Base-by-base conservation (phyloP, 1,140 invertebrate species). In the Drosophila ficusphila region DNA sequence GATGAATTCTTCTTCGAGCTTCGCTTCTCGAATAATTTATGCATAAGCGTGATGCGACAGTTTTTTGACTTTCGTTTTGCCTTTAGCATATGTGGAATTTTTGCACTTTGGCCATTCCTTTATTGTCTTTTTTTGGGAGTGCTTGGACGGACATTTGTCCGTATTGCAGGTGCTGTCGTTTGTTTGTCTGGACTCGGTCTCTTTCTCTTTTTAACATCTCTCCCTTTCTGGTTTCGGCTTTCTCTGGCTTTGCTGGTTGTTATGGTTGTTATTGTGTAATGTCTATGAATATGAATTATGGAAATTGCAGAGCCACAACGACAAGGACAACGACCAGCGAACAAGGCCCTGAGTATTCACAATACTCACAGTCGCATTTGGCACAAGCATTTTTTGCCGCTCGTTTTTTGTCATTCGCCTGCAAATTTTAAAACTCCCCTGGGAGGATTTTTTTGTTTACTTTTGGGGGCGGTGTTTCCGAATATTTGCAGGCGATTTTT, bases 251-350 rank as follows among this genome's bases (percentile, higher is more conserved):
- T 51, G 36, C 27, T 48, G 62, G 61, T 6, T 44, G 41, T 44
- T 61, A 62, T 48, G 62, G 61, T 6, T 44, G 41, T 44, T 61
- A 62, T 65, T 58, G 68, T 76, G 72, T 60, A 52, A 44, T 81
- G 74, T 88, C 70, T 86, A 89, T 89, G 86, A 86, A 89, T 89
- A 89, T 89, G 86, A 89, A 89, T 89, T 89, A 89, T 89, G 86
- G 86, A 89, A 89, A 89, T 89, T 78, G 72, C 79, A 78, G 53
- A 61, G 60, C 61, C 82, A 72, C 78, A 73, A 38, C 57, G 68
- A 56, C 79, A 83, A 83, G 79, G 79, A 85, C 64, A 79, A 67
- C 70, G 49, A 53, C 42, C 44, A 79, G 56, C 60, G 29, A 64
- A 57, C 49, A 53, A 33, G 25, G 38, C 19, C 38, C 41, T 42